Conservation (phyloP, 2,888 invertebrate species). For the Hyposoter didymator region DNA sequence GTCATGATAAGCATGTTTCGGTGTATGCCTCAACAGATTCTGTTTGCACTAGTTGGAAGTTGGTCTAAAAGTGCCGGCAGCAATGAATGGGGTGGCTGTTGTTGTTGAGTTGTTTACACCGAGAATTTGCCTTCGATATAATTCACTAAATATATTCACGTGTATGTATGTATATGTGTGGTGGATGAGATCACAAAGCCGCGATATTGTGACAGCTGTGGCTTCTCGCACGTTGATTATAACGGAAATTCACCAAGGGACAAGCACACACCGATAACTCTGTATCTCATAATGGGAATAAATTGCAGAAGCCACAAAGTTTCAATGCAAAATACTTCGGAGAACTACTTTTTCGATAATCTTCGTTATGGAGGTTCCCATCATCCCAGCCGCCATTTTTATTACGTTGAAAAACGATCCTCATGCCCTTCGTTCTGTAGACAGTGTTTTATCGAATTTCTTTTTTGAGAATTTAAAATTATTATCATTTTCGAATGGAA, state of each 20-base stretch:
- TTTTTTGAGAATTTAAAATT: not conserved
- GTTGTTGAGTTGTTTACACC: constrained; percentile 52
- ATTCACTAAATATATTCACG: constrained; percentile 43
- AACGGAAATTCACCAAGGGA: constrained; percentile 47
- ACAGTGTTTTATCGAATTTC: not conserved
- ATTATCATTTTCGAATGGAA: not conserved
- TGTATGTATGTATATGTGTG: constrained; percentile 19
- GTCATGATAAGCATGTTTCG: constrained; percentile 21
- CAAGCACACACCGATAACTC: constrained; percentile 33
- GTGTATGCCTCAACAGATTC: constrained; percentile 42
- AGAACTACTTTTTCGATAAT: constrained; percentile 18
- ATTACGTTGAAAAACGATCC: not conserved
- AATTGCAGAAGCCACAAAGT: constrained; percentile 28
- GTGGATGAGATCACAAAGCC: constrained; percentile 13
- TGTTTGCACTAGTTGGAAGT: constrained; percentile 42
- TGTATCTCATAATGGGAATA: constrained; percentile 23
- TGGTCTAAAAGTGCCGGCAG: constrained; percentile 21
- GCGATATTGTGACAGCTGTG: constrained; percentile 52
- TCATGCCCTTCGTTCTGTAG: not conserved
- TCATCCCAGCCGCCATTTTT: constrained; percentile 14
- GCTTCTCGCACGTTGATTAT: constrained; percentile 51
- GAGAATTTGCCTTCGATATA: constrained; percentile 37
- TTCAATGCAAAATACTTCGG: constrained; percentile 41
- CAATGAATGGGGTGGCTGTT: constrained; percentile 17
- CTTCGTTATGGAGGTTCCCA: constrained; percentile 22